phyloP scores from a whole-genome alignment of 2,888 invertebrate species.

The Hydraecia micacea region DNA sequence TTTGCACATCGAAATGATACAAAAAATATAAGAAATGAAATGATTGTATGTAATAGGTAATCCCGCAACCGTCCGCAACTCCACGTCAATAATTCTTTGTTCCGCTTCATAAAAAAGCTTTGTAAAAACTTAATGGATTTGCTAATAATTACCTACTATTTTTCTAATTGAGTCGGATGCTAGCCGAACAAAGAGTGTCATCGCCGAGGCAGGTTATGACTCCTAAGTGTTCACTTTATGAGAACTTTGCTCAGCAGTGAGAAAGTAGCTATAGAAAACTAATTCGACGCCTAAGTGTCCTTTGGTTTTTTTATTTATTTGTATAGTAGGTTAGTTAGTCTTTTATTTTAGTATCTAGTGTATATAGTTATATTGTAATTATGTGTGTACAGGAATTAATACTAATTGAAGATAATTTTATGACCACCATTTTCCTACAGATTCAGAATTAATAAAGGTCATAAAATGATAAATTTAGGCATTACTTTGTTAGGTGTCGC shows the following conservation, averaged over 20 bases:
- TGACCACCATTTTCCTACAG: no score
- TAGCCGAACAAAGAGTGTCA: neutral
- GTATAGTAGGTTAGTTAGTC: no score
- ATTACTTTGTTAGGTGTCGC: neutral
- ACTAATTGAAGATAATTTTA: no score
- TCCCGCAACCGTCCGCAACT: no score
- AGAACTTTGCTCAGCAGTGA: neutral
- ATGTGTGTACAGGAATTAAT: no score
- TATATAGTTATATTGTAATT: no score
- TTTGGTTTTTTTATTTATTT: no score
- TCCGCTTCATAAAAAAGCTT: neutral
- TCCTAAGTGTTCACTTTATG: neutral
- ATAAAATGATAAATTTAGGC: neutral
- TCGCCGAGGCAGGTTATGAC: neutral
- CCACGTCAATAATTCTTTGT: no score
- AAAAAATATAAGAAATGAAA: no score
- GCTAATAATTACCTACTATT: neutral
- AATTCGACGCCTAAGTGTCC: no score
- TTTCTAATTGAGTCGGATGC: no score
- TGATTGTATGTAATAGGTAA: neutral
- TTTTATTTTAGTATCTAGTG: no score
- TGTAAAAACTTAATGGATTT: neutral
- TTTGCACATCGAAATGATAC: neutral
- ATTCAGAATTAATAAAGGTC: neutral
- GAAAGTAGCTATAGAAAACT: neutral